A percentile compares a stretch with the other conserved stretches of the same genome.
Conservation (phyloP, 2,113 vertebrate species). For the Lepisosteus oculatus region DNA sequence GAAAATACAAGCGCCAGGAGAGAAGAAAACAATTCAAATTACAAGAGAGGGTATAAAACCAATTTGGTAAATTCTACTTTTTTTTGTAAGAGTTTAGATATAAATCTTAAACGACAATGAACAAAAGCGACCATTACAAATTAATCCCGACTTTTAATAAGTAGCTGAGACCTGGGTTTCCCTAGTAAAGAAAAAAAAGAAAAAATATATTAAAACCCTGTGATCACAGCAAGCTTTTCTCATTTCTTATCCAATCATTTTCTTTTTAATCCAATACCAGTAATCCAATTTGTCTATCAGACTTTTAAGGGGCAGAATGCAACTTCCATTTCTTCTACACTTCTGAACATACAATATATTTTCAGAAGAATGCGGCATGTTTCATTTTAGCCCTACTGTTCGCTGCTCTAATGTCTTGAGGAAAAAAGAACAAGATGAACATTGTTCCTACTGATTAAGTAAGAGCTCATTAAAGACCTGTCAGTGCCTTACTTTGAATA, state of each 20-base stretch:
- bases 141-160: slow-evolving; percentile 97
- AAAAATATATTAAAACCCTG: slow-evolving; percentile 77
- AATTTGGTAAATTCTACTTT: slow-evolving; percentile 43
- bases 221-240: slow-evolving; percentile 89
- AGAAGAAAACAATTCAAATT: slow-evolving; percentile 2
- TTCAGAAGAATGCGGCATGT: slow-evolving; percentile 79
- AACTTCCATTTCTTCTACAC: slow-evolving; percentile 85
- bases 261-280: slow-evolving; percentile 97
- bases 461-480: slow-evolving; percentile 97
- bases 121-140: slow-evolving; percentile 86
- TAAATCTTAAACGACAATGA: slow-evolving; percentile 83
- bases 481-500: slow-evolving; percentile 91
- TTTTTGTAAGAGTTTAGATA: slow-evolving; percentile 67
- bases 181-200: slow-evolving; percentile 60
- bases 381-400: slow-evolving; percentile 77
- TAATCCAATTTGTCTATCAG: slow-evolving; percentile 99
- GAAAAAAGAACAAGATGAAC: slow-evolving; percentile 94
- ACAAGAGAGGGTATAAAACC: not conserved
- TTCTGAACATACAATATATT: slow-evolving; percentile 88
- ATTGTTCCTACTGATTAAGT: slow-evolving; percentile 96
- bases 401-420: slow-evolving; percentile 77
- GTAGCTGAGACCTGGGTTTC: slow-evolving; percentile 89
- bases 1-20: not conserved
- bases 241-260: slow-evolving; percentile 91
- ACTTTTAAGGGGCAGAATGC: slow-evolving; percentile 88